Percentiles rank a stretch among this genome's conserved stretches.
Conservation (phyloP, 2,797 vertebrate species). For the Intellagama lesueurii region DNA sequence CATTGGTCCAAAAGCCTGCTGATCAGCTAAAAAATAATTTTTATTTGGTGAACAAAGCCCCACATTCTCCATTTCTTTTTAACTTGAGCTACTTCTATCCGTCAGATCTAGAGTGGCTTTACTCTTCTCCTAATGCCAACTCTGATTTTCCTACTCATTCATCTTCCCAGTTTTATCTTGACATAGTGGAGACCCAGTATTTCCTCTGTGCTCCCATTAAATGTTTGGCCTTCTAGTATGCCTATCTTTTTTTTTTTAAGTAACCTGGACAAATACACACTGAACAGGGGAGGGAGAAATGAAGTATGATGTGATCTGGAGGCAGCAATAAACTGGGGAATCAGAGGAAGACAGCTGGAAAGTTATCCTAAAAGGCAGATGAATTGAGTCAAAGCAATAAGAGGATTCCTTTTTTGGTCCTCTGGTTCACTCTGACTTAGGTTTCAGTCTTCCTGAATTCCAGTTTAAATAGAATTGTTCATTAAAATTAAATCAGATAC, state of each 20-base stretch:
- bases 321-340: neutral
- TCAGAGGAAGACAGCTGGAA: neutral
- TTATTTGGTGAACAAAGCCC: neutral
- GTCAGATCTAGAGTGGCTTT: neutral
- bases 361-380: neutral
- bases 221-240: neutral
- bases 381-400: neutral
- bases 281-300: neutral
- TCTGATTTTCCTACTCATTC: constrained; percentile 7
- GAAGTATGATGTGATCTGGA: neutral
- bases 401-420: too few relatives aligned
- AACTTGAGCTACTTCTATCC: neutral
- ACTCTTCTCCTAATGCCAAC: neutral
- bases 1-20: neutral
- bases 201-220: neutral
- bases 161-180: neutral
- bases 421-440: neutral
- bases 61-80: neutral
- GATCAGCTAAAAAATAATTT: neutral
- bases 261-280: neutral
- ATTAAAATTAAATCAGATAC: neutral
- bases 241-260: neutral
- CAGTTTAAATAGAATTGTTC: neutral
- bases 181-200: neutral
- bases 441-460: neutral